These are phyloP conservation scores for Eolophus roseicapilla DNA, from an alignment of 2,113 vertebrate species.

Conservation along the genomic window DNA sequence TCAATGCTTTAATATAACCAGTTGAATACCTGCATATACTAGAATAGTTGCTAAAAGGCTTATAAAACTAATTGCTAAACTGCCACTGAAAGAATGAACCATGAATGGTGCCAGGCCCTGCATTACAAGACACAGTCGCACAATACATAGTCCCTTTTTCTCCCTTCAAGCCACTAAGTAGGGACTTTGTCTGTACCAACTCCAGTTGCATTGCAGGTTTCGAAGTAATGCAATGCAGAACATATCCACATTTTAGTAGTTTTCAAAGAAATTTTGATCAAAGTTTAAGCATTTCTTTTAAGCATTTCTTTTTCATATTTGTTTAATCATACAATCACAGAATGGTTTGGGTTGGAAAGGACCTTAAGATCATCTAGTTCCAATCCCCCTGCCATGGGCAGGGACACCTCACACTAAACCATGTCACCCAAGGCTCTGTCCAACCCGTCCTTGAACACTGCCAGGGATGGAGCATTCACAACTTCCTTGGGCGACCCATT, in stretches of 20 bases:
- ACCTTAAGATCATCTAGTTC: background rate
- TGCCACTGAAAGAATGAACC: background rate
- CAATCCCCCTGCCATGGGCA: no score
- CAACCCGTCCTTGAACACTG: background rate
- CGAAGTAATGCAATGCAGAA: background rate
- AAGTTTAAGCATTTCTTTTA: background rate
- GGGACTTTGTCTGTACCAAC: background rate
- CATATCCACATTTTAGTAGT: background rate
- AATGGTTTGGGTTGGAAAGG: background rate
- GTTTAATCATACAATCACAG: background rate
- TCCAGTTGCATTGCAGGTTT: background rate
- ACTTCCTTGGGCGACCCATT: background rate
- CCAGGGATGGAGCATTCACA: background rate
- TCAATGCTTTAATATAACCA: background rate
- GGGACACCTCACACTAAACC: background rate
- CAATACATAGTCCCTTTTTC: background rate
- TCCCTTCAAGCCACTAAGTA: background rate
- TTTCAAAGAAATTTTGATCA: background rate
- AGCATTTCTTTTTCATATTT: background rate
- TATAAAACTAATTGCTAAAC: conserved; percentile 6
- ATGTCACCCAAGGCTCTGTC: background rate
- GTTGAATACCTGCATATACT: background rate
- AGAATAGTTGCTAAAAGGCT: background rate
- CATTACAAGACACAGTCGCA: background rate
- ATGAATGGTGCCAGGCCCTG: background rate